Evolutionary conservation across 30 jellyfish, hydroid and myxozoan genomes (phyloP).

Genomic region (Cassiopea andromeda): DNA sequence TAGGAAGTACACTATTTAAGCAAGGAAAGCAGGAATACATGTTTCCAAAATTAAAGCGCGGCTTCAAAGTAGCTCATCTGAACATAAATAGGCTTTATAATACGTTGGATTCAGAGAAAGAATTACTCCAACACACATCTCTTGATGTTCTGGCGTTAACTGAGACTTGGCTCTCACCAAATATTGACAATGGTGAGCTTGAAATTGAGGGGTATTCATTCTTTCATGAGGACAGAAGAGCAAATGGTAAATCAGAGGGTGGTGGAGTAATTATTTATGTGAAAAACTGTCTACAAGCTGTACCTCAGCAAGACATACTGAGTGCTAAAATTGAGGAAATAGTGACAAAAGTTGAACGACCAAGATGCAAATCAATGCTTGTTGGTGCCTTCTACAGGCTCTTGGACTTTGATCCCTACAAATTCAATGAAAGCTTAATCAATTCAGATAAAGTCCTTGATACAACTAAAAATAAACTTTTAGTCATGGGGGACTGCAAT

Average conservation of each 20-base stretch:
- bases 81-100: conserved; percentile 59
- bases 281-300: conserved; percentile 50
- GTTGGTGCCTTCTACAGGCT: conserved; percentile 75
- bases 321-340: conserved; percentile 73
- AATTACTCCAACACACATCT: conserved; percentile 60
- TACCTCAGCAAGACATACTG: conserved; percentile 66
- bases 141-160: conserved; percentile 68
- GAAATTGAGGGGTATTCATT: conserved; percentile 61
- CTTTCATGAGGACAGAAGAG: conserved; percentile 67
- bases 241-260: conserved; percentile 54
- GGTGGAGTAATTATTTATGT: conserved; percentile 68
- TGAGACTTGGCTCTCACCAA: conserved; percentile 68
- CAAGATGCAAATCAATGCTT: conserved; percentile 66
- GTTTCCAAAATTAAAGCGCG: conserved; percentile 70
- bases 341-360: conserved; percentile 67
- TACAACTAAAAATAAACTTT: conserved; percentile 58
- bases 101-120: conserved; percentile 58
- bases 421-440: conserved; percentile 46
- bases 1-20: conserved; percentile 38
- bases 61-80: conserved; percentile 71
- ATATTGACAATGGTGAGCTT: conserved; percentile 68
- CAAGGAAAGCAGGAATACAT: conserved; percentile 60
- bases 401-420: conserved; percentile 57
- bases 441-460: conserved; percentile 54
- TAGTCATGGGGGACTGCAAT: conserved; percentile 65